Evolutionary conservation across 2,797 vertebrate species (phyloP), one percentile per base, ranked within the genome.

Genomic region (Danionella dracula): DNA sequence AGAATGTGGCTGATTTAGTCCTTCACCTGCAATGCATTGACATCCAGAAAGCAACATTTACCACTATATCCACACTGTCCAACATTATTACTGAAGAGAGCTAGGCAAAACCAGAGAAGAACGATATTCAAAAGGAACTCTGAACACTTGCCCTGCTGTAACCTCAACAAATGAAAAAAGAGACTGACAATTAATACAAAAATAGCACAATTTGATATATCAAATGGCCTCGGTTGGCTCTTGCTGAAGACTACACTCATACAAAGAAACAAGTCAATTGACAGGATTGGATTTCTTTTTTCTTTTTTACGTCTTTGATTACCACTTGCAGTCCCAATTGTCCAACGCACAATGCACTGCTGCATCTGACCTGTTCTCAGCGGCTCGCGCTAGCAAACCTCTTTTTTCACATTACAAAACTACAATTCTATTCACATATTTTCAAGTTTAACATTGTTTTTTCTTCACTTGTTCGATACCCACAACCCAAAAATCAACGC

Each of bases 151-250:
- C 89, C 87, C 86, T 87, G 84, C 87, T 87, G 75, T 80, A 83
- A 88, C 87, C 88, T 88, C 87, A 86, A 90, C 87, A 87, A 88
- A 87, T 84, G 88, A 90, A 83, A 87, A 48, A 91, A 89, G 89
- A 81, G 90, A 90, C 89, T 69, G 86, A 93, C 92, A 91, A 87
- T 85, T 81, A 88, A 90, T 95, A 95, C 92, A 95, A 95, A 95
- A 96, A 94, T 94, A 94, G 91, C 87, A 95, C 92, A 92, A 88
- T 92, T 92, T 87, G 91, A 90, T 89, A 88, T 92, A 91, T 93
- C 90, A 90, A 90, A 90, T 84, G 81, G 86, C 87, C 87, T 88
- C 79, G 80, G 80, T 83, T 82, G 89, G 88, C 87, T 90, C 84
- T 89, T 87, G 84, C 86, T 89, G 87, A 87, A 86, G 84, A 88